Conservation (phyloP, 1,140 invertebrate genomes). For the Scaptomyza pallida region DNA sequence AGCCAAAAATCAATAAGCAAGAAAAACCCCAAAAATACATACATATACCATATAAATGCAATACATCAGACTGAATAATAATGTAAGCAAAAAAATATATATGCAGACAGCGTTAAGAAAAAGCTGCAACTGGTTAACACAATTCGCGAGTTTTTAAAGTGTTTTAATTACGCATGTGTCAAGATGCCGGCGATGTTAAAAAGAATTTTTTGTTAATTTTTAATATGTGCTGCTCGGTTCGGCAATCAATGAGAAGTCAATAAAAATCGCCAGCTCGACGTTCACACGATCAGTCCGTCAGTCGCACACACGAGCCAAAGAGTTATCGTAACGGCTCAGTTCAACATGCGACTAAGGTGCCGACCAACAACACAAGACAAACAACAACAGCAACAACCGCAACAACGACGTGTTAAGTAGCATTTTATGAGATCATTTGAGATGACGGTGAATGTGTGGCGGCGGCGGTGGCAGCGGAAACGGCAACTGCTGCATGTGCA, state of each 20-base stretch:
- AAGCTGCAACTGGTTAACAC: slow-evolving; percentile 55
- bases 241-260: slow-evolving; percentile 74
- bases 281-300: slow-evolving; percentile 33
- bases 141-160: slow-evolving; percentile 57
- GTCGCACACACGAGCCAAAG: slow-evolving; percentile 52
- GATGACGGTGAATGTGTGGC: slow-evolving; percentile 42
- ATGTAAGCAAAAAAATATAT: slow-evolving; percentile 23
- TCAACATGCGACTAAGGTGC: slow-evolving; percentile 31
- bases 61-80: slow-evolving; percentile 50
- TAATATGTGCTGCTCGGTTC: slow-evolving; percentile 22
- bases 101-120: slow-evolving; percentile 12
- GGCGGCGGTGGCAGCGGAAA: slow-evolving; percentile 31
- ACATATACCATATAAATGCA: slow-evolving; percentile 52
- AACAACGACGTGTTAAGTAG: slow-evolving; percentile 64
- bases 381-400: slow-evolving; percentile 1
- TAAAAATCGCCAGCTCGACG: slow-evolving; percentile 51
- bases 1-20: slow-evolving; percentile 2
- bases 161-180: slow-evolving; percentile 68
- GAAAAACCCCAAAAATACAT: slow-evolving; percentile 23
- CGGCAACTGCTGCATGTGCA: slow-evolving; percentile 47
- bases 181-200: slow-evolving; percentile 56
- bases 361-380: slow-evolving; percentile 10
- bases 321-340: slow-evolving; percentile 49
- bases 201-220: slow-evolving; percentile 44
- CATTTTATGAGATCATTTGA: slow-evolving; percentile 68